Base-by-base conservation (phyloP, 2,113 vertebrate genomes). In the Gambusia affinis region DNA sequence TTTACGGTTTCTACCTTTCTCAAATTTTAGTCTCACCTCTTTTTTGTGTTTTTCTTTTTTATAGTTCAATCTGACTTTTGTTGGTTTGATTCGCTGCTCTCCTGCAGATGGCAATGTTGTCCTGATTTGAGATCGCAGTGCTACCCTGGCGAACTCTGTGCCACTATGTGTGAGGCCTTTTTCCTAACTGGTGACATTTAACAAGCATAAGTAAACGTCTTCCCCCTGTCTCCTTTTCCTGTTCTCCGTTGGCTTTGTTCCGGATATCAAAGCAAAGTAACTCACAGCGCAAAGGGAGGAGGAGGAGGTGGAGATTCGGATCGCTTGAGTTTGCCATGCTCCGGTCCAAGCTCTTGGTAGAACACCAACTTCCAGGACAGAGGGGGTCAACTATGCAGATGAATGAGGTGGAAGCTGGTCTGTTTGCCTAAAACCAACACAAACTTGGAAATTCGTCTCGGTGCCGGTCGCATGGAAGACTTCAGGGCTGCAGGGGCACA, bases 81-180 rank as follows among this genome's bases (percentile, higher is more conserved):
- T 31, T 17, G 29, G 29, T 60, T 37, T 31, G 15, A 62, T 10
- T 63, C 6, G 5, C 64, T 47, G 31, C 44, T 67, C 12, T 74
- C 94, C 94, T 94, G 91, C 76, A 95, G 94, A 93, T 93, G 94
- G 94, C 85, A 90, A 72, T 88, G 83, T 94, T 93, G 88, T 76
- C 70, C 85, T 90, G 80, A 83, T 76, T 73, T 88, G 71, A 65
- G 63, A n/a, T 31, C 8, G 17, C 30, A 10, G 28, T n/a, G n/a
- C 35, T 12, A 22, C 27, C 68, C 27, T 33, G 15, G 51, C 54
- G 60, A 69, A 73, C 37, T 61, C 63, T 0, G 28, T 60, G 60
- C 44, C 11, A 4, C 77, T 0, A 37, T 84, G 87, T 88, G 84
- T 89, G 80, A 87, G 84, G 74, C 79, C 89, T 87, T 88, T 86